A percentile compares a stretch with the other conserved stretches of the same genome.
Conservation (phyloP, 2,797 vertebrate species). For the Amniataba percoides region DNA sequence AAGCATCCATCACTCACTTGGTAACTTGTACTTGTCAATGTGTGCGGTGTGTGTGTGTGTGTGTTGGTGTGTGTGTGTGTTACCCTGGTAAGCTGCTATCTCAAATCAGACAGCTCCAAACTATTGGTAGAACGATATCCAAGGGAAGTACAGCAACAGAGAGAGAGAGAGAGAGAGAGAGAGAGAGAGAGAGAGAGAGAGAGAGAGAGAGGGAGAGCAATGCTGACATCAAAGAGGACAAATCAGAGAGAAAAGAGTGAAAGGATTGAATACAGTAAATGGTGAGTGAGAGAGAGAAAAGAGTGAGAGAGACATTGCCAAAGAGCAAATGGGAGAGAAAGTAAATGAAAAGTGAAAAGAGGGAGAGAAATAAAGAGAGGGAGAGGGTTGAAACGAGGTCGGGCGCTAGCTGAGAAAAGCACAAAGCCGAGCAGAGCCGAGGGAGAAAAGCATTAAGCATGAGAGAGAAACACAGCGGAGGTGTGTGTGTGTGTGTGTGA, state of each 20-base stretch:
- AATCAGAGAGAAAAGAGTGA: conserved; percentile 19
- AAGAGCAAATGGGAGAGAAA: conserved; percentile 15
- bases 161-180: conserved; percentile 28
- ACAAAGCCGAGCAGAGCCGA: conserved; percentile 34
- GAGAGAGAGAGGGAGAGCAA: conserved; percentile 21
- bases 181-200: conserved; percentile 11
- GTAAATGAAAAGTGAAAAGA: conserved; percentile 49
- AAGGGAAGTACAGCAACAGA: conserved; percentile 23
- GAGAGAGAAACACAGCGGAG: conserved; percentile 22
- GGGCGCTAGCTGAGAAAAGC: conserved; percentile 47
- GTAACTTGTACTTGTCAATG: conserved; percentile 20
- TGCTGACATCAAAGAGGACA: conserved; percentile 37
- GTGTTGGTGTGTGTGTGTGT: conserved; percentile 21
- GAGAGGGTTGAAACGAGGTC: conserved; percentile 57
- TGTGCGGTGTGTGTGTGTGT: not conserved
- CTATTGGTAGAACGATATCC: conserved; percentile 19
- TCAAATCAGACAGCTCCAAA: conserved; percentile 21
- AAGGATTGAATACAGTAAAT: conserved; percentile 44
- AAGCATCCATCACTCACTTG: conserved; percentile 56
- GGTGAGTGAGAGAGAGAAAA: conserved; percentile 14
- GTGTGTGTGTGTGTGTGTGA: conserved; percentile 15
- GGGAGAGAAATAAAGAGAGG: conserved; percentile 29
- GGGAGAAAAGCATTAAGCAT: conserved; percentile 24
- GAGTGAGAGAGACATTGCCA: conserved; percentile 7
- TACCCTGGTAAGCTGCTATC: conserved; percentile 13